These are phyloP conservation scores for Apocrypta bakeri DNA, from an alignment of 1,140 invertebrate genomes.

Conservation along the genomic window DNA sequence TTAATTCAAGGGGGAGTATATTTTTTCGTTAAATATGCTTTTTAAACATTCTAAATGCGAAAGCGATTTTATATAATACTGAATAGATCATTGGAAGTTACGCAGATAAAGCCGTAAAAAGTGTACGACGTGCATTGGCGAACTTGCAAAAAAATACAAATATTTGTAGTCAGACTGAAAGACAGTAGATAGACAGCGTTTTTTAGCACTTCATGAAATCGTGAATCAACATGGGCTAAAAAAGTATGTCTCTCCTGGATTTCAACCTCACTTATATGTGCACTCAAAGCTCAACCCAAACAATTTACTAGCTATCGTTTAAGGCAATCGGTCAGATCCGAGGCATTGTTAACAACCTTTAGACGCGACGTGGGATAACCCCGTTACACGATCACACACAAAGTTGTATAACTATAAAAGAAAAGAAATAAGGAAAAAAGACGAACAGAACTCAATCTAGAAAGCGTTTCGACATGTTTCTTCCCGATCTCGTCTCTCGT, in stretches of 20 bases:
- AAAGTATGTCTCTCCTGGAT: not conserved
- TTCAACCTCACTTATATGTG: not conserved
- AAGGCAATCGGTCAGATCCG: not conserved
- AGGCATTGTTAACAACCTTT: not conserved
- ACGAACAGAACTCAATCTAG: not conserved
- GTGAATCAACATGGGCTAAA: not conserved
- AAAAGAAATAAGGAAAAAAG: not conserved
- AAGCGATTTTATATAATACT: too few species aligned
- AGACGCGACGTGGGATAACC: constrained; percentile 14
- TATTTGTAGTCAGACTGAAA: not conserved
- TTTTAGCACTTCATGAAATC: not conserved
- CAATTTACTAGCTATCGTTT: not conserved
- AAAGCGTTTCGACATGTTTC: constrained; percentile 30
- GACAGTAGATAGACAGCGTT: not conserved
- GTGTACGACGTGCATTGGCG: not conserved
- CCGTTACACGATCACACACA: not conserved
- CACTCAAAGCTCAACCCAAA: not conserved
- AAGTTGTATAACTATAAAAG: not conserved
- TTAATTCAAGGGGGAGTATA: not conserved
- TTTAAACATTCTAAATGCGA: too few species aligned
- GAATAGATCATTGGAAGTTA: not conserved
- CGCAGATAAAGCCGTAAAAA: not conserved
- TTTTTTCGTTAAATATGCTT: not conserved
- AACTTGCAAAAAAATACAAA: not conserved
- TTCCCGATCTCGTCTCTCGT: constrained; percentile 14